Percentiles rank a stretch among this genome's conserved stretches.
Evolutionary conservation across 2,113 vertebrate genomes (phyloP).

Genomic region (Macheiramphus alcinus): DNA sequence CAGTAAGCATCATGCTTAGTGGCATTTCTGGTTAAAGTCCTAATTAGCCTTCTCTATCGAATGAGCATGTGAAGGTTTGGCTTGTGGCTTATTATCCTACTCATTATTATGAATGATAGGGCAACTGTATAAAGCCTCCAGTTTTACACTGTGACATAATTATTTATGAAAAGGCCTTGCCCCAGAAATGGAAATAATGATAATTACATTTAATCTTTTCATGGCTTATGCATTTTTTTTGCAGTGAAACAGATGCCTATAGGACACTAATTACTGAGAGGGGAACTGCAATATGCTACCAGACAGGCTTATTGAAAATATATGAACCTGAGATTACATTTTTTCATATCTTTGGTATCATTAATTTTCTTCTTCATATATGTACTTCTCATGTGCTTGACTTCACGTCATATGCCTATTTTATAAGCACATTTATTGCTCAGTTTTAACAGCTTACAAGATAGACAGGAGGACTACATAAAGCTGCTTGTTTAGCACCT

Average conservation of each 20-base stretch:
- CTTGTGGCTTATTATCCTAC: slow-evolving; percentile 61
- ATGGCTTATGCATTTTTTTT: slow-evolving; percentile 36
- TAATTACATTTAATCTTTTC: slow-evolving; percentile 72
- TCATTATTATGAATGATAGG: slow-evolving; percentile 70
- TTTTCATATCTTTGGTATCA: not conserved
- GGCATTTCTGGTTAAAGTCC: slow-evolving; percentile 63
- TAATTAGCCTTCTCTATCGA: slow-evolving; percentile 68
- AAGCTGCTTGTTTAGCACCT: not conserved
- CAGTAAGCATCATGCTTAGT: slow-evolving; percentile 34
- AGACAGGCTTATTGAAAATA: not conserved
- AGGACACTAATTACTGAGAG: slow-evolving; percentile 42
- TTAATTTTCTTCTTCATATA: not conserved
- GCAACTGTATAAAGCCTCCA: slow-evolving; percentile 45
- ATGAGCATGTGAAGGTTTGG: slow-evolving; percentile 54
- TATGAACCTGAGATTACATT: not conserved
- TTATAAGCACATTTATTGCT: not conserved
- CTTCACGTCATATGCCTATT: rapidly evolving
- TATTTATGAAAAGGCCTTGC: slow-evolving; percentile 74
- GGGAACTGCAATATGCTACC: not conserved
- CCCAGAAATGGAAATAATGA: slow-evolving; percentile 72
- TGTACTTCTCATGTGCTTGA: not conserved
- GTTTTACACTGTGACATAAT: slow-evolving; percentile 63
- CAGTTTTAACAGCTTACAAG: not conserved
- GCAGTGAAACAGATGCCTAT: slow-evolving; percentile 53
- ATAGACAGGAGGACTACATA: not conserved